Evolutionary conservation across 1,140 invertebrate genomes (phyloP).

Genomic region (Augochlora pura): DNA sequence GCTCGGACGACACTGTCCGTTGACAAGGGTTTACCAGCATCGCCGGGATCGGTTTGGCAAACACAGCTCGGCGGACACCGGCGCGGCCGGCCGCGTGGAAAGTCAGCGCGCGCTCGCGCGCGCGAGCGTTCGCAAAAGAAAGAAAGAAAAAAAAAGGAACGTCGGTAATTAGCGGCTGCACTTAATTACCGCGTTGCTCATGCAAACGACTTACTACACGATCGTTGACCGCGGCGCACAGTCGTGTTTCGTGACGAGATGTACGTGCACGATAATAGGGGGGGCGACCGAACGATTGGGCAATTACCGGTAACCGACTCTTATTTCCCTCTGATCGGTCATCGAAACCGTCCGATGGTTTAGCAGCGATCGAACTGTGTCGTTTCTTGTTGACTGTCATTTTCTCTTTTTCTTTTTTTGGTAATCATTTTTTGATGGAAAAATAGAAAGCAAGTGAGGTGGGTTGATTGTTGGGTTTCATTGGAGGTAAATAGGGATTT

Average conservation of each 20-base stretch:
- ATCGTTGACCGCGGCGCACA: constrained; percentile 45
- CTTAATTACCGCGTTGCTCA: constrained; percentile 50
- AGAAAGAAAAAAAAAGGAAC: neutral
- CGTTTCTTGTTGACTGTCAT: too few relatives aligned
- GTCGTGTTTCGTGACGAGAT: constrained; percentile 61
- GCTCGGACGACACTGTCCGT: neutral
- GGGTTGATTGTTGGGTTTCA: too few relatives aligned
- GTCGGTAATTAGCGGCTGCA: constrained; percentile 37
- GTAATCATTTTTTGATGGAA: too few relatives aligned
- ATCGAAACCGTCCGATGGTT: neutral
- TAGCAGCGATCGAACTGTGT: too few relatives aligned
- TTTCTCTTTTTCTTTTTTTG: too few relatives aligned
- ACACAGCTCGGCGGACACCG: neutral
- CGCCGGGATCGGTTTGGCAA: constrained; percentile 1
- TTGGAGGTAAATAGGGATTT: too few relatives aligned
- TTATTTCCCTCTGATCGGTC: constrained; percentile 18
- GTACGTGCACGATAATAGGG: constrained; percentile 58
- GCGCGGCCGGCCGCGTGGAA: neutral
- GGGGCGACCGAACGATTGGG: constrained; percentile 46
- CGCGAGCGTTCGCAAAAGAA: too few relatives aligned
- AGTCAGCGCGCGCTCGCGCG: neutral
- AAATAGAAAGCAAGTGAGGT: too few relatives aligned
- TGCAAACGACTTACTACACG: constrained; percentile 54
- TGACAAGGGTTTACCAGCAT: constrained; percentile 5
- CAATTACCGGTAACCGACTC: constrained; percentile 50